Base-by-base conservation (phyloP, 2,113 vertebrate species). In the Urocynchramus pylzowi region DNA sequence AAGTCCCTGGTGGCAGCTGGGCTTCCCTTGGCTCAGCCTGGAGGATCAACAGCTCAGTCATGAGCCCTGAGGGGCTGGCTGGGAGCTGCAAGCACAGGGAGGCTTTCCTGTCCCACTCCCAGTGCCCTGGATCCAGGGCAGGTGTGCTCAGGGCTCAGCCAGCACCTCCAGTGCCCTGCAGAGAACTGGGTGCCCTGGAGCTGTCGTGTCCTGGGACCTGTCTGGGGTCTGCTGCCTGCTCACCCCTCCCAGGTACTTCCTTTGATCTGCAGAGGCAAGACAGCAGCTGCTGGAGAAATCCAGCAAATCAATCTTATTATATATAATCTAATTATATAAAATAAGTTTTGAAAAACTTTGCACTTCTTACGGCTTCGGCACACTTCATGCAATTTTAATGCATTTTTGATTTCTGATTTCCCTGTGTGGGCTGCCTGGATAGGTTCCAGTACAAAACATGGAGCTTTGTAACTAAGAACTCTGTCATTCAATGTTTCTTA, bases 61-160 rank as follows among this genome's bases (percentile, higher is more conserved):
- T 5, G 52, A 18, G 1, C 6, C 0, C 24, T 37, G 49, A 59
- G 56, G 47, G 39, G 1, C 13, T 4, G 15, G 22, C 5, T 79
- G 56, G 61, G 37, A 84, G 39, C 47, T 84, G 73, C 9, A 44
- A 5, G 44, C 0, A 4, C 35, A 24, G 31, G 42, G 57, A 37
- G 35, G 28, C 53, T 24, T 54, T 60, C 53, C 15, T 50, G 33
- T 52, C 3, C 16, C 1, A 2, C 31, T 82, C 2, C 0, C 49
- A 21, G 50, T 15, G 39, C 2, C 0, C 35, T 27, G 35, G 15
- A 9, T 35, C 13, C 37, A 49, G 82, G 37, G 37, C 45, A 35
- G 57, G 4, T 0, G 2, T 24, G 22, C 30, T 64, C 44, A 50
- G 69, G 75, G 65, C 20, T 69, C 33, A n/a, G 65, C 44, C 44